These are phyloP conservation scores for Sarcophaga variegata DNA, from an alignment of 2,888 invertebrate species.

Conservation along the genomic window DNA sequence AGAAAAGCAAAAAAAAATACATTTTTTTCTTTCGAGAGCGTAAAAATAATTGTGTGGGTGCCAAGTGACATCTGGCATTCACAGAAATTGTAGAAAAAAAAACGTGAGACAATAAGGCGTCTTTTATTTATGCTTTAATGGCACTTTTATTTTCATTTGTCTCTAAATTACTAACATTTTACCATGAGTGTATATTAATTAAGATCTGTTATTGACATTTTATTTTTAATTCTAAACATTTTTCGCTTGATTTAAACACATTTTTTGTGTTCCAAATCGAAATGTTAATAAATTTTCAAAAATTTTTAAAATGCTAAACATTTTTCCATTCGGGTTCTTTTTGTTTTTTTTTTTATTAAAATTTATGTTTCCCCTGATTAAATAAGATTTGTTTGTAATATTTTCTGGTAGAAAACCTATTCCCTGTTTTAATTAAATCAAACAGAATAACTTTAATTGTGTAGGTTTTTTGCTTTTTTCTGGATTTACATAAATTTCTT, in stretches of 20 bases:
- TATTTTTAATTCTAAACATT: slow-evolving; percentile 19
- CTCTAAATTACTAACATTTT: slow-evolving; percentile 10
- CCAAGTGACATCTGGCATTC: slow-evolving; percentile 65
- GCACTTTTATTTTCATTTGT: background rate
- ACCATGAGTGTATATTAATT: slow-evolving; percentile 33
- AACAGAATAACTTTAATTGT: background rate
- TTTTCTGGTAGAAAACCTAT: background rate
- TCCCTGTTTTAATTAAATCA: background rate
- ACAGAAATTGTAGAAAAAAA: background rate
- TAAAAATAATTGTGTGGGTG: slow-evolving; percentile 50
- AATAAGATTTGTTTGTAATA: background rate
- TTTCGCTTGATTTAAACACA: slow-evolving; percentile 53
- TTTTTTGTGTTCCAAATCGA: slow-evolving; percentile 52
- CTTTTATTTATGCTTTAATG: slow-evolving; percentile 25
- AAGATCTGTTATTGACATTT: slow-evolving; percentile 33
- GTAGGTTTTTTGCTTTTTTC: background rate
- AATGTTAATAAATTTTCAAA: slow-evolving; percentile 43
- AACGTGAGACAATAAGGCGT: slow-evolving; percentile 59
- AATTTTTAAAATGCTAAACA: background rate
- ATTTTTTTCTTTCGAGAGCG: background rate
- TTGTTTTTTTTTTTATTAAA: slow-evolving; percentile 9
- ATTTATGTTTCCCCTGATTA: slow-evolving; percentile 4
- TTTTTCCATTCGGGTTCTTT: background rate
- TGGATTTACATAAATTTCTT: background rate
- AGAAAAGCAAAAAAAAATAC: background rate